Evolutionary conservation across 2,888 invertebrate species (phyloP), one percentile per base, ranked within the genome.

Genomic region (Mesoligia furuncula): DNA sequence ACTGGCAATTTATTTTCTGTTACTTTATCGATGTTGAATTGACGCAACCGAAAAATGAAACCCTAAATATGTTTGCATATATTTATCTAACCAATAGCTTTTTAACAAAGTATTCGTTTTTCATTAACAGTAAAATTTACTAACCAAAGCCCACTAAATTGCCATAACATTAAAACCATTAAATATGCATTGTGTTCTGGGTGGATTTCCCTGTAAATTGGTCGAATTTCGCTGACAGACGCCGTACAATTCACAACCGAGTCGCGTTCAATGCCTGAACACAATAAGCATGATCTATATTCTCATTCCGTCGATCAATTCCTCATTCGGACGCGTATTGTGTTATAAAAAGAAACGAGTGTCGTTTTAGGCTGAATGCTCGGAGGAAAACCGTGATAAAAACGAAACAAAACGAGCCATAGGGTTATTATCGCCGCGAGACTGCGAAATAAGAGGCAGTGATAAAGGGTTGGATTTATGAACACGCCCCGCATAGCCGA

Each of bases 391-490:
- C 86, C 67, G 71, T 75, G 71, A 88, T 87, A 90, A 90, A 91
- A 89, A 87, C 85, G 91, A 90, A 89, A 91, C 90, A 92, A 92
- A 93, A 92, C 90, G 90, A 87, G 87, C 92, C 91, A 91, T 92
- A 86, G 90, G 89, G 91, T 92, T 94, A 95, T 94, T 94, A 94
- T 93, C 91, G 89, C 88, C 86, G 86, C 87, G 79, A 88, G 85
- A 86, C 87, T 90, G 89, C 86, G 90, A 93, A 92, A 93, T 92
- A 93, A 92, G 91, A 91, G 90, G 91, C 79, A 84, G 89, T 91
- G 93, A 93, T 94, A 94, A 94, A 94, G 93, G 94, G 92, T 92
- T 92, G 90, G 91, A 93, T 93, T 92, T 93, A 93, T 93, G 93
- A 90, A 91, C 91, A 91, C 88, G 89, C 90, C 90, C 87, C 90